Conservation (phyloP, 2,888 invertebrate species). For the Troides oblongomaculatus region DNA sequence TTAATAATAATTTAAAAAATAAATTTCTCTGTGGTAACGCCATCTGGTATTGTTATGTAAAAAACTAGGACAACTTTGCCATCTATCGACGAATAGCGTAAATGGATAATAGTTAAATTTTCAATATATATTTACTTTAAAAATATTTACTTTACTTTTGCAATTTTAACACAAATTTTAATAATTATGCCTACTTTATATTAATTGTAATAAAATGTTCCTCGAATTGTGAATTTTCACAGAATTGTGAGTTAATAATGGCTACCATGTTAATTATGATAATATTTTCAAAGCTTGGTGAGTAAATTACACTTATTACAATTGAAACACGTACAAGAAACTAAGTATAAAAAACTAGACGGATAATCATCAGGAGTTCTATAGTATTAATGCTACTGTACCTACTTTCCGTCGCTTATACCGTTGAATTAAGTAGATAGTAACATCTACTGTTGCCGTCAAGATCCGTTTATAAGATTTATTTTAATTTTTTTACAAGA, state of each 20-base stretch:
- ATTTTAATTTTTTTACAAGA: too few relatives aligned
- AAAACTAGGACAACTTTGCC: neutral
- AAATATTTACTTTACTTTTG: neutral
- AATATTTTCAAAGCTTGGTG: neutral
- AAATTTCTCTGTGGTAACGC: neutral
- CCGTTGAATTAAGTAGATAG: too few relatives aligned
- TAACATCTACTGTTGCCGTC: too few relatives aligned
- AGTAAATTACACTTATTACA: neutral
- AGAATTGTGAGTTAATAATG: too few relatives aligned
- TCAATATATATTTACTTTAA: neutral
- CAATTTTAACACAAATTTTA: neutral
- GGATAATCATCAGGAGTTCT: too few relatives aligned
- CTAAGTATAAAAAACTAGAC: neutral
- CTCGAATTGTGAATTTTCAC: too few relatives aligned
- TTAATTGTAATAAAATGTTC: too few relatives aligned
- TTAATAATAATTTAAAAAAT: too few relatives aligned
- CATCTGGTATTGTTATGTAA: slow-evolving; percentile 8
- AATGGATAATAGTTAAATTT: neutral
- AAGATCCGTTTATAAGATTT: too few relatives aligned
- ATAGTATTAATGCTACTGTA: too few relatives aligned
- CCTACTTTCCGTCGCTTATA: too few relatives aligned
- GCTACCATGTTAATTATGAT: neutral
- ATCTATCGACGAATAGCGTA: slow-evolving; percentile 33
- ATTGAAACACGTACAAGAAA: neutral
- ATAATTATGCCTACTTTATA: neutral